These are phyloP conservation scores for Hydrophis major DNA, from an alignment of 2,797 vertebrate genomes.

Conservation along the genomic window DNA sequence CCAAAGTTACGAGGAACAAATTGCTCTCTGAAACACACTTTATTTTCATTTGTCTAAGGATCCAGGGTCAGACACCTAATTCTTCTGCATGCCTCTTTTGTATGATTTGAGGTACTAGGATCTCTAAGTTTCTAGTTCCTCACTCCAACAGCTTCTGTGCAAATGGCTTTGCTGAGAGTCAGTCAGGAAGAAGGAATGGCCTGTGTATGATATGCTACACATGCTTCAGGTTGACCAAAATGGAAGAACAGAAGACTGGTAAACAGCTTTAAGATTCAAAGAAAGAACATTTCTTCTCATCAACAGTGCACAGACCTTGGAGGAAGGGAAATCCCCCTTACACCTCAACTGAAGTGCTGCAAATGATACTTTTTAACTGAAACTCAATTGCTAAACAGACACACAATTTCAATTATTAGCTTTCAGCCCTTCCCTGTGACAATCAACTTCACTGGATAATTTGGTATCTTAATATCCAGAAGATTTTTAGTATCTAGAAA, in stretches of 20 bases:
- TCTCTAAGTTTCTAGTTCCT: background rate
- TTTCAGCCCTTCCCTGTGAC: background rate
- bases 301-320: background rate
- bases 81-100: background rate
- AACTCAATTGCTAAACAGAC: background rate
- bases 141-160: background rate
- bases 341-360: background rate
- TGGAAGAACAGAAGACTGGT: background rate
- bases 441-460: background rate
- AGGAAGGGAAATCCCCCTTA: background rate
- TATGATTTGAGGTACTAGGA: background rate
- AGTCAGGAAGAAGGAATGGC: background rate
- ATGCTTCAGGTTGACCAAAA: background rate
- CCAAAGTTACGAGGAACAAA: background rate
- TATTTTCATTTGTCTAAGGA: background rate
- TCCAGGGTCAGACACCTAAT: background rate
- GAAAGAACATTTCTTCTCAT: background rate
- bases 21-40: background rate
- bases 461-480: background rate
- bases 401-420: background rate
- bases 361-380: background rate
- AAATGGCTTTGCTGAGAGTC: background rate
- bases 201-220: background rate
- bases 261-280: background rate
- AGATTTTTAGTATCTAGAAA: background rate